Evolutionary conservation across 2,113 vertebrate genomes (phyloP).

Genomic region (Megaleporinus macrocephalus): DNA sequence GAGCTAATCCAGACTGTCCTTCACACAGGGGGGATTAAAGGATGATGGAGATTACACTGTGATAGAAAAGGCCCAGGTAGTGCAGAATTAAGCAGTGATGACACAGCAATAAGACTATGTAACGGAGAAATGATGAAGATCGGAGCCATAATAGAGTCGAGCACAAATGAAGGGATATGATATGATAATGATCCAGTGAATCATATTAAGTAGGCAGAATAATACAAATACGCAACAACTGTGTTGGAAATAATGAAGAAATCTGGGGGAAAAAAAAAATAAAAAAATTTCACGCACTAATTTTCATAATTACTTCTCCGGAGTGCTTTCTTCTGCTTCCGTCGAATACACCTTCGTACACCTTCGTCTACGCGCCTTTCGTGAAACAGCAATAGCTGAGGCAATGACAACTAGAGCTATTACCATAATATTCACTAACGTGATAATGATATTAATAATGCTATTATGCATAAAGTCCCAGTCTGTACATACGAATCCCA

Average conservation of each 20-base stretch:
- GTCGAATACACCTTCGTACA: slow-evolving; percentile 1
- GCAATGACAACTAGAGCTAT: slow-evolving; percentile 29
- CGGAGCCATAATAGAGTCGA: neutral
- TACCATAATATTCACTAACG: slow-evolving; percentile 17
- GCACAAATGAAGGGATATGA: slow-evolving; percentile 2
- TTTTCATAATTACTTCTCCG: neutral
- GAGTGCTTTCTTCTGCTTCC: neutral
- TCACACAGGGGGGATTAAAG: slow-evolving; percentile 21
- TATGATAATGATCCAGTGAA: slow-evolving; percentile 15
- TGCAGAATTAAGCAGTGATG: slow-evolving; percentile 3
- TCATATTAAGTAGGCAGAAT: neutral
- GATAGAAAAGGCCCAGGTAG: slow-evolving; percentile 4
- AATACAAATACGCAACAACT: neutral
- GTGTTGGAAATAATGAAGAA: neutral
- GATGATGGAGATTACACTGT: neutral
- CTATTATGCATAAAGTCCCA: neutral
- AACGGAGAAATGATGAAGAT: slow-evolving; percentile 22
- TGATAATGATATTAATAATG: slow-evolving; percentile 32
- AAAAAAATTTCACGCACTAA: neutral
- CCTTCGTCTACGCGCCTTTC: neutral
- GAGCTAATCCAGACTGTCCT: slow-evolving; percentile 21
- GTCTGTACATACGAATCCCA: neutral
- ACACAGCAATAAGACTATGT: slow-evolving; percentile 20
- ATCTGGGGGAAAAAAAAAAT: neutral
- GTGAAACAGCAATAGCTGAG: slow-evolving; percentile 32